Percentiles rank a stretch among this genome's conserved stretches.
Evolutionary conservation across 2,888 invertebrate species (phyloP).

Genomic region (Drosophila pullipes): DNA sequence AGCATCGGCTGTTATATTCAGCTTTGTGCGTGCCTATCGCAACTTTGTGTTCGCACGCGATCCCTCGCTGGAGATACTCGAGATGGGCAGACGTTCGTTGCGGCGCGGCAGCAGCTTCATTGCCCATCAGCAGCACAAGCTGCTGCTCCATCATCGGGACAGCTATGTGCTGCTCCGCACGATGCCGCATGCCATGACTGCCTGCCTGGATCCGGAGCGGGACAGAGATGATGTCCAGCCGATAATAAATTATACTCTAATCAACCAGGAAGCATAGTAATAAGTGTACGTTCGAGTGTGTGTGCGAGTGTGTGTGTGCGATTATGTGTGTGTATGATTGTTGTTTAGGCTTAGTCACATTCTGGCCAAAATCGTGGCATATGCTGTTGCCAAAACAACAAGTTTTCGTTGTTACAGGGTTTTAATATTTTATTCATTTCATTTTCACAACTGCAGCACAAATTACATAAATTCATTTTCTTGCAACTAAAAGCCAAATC

Average conservation of each 20-base stretch:
- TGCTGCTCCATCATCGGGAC: slow-evolving; percentile 80
- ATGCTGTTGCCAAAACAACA: slow-evolving; percentile 40
- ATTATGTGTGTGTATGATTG: slow-evolving; percentile 6
- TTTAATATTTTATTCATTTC: slow-evolving; percentile 36
- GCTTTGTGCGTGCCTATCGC: slow-evolving; percentile 91
- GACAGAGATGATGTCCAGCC: slow-evolving; percentile 74
- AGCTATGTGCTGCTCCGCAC: slow-evolving; percentile 83
- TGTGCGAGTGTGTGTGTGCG: slow-evolving; percentile 4
- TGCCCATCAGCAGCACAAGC: slow-evolving; percentile 83
- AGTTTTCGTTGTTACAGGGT: slow-evolving; percentile 56
- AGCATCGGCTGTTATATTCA: slow-evolving; percentile 88
- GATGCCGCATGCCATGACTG: slow-evolving; percentile 64
- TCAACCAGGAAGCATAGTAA: slow-evolving; percentile 57
- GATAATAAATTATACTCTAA: slow-evolving; percentile 62
- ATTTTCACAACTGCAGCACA: slow-evolving; percentile 43
- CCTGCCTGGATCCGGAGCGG: slow-evolving; percentile 62
- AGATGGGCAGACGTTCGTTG: slow-evolving; percentile 90
- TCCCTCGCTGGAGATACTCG: slow-evolving; percentile 90
- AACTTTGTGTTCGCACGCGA: slow-evolving; percentile 90
- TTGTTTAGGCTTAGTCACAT: slow-evolving; percentile 51
- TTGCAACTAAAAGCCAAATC: slow-evolving; percentile 74
- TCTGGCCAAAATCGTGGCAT: slow-evolving; percentile 74
- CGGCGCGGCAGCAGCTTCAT: slow-evolving; percentile 87
- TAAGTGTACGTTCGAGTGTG: slow-evolving; percentile 13
- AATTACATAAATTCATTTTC: slow-evolving; percentile 51